Evolutionary conservation across 2,888 invertebrate species (phyloP).

Genomic region (Notocelia uddmanniana): DNA sequence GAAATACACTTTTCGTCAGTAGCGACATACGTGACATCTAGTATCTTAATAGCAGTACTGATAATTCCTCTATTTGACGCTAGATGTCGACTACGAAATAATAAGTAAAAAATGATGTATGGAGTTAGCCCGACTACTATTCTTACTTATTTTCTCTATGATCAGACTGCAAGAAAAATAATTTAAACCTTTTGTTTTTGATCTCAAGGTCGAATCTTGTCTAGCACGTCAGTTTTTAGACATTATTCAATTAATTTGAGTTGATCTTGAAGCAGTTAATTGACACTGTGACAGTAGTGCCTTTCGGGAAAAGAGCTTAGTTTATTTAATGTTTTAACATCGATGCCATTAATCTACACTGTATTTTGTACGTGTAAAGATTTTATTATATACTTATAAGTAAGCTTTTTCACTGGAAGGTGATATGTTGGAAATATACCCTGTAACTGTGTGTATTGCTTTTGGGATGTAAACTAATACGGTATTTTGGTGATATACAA

Average conservation of each 20-base stretch:
- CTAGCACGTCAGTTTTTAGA: background rate
- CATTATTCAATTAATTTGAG: too few species aligned
- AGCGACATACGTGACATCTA: too few species aligned
- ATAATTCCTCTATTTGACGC: too few species aligned
- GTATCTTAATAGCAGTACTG: too few species aligned
- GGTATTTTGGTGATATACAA: too few species aligned
- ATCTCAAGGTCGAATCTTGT: background rate
- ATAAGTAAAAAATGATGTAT: too few species aligned
- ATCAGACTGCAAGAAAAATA: background rate
- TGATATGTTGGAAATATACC: background rate
- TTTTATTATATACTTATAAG: conserved; percentile 5
- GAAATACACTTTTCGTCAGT: too few species aligned
- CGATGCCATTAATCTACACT: conserved; percentile 48
- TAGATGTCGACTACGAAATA: too few species aligned
- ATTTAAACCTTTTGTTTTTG: background rate
- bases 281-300: conserved; percentile 14
- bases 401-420: conserved; percentile 24
- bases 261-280: background rate
- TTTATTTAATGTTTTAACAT: conserved; percentile 36
- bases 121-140: too few species aligned
- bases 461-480: too few species aligned
- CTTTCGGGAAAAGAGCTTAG: conserved; percentile 33
- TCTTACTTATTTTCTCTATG: too few species aligned
- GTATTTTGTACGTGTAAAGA: conserved; percentile 52
- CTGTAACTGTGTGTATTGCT: background rate